A percentile compares a stretch with the other conserved stretches of the same genome.
Conservation (phyloP, 2,113 vertebrate species). For the Rhea americana region DNA sequence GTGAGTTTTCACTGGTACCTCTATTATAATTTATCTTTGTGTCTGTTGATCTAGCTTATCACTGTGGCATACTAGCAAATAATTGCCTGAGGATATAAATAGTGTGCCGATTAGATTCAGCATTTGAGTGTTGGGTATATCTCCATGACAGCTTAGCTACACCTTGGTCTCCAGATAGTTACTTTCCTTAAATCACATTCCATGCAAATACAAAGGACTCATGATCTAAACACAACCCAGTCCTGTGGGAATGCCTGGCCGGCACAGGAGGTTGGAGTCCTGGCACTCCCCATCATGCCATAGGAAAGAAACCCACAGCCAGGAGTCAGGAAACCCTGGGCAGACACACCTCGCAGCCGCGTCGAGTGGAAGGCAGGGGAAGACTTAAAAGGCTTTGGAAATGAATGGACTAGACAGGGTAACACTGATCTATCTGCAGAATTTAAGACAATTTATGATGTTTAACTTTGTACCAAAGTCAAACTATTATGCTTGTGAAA, state of each 20-base stretch:
- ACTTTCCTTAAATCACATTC: neutral
- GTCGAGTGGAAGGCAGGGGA: neutral
- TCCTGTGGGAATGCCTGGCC: neutral
- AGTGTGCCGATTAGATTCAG: neutral
- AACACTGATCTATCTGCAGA: neutral
- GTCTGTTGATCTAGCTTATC: neutral
- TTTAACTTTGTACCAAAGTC: neutral
- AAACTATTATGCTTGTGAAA: neutral
- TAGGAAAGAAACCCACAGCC: neutral
- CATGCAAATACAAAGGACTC: neutral
- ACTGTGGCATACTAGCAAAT: neutral
- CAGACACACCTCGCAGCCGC: neutral
- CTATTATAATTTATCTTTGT: neutral
- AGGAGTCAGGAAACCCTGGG: neutral
- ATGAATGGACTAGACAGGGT: fast-evolving
- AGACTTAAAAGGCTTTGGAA: neutral
- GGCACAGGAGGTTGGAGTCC: neutral
- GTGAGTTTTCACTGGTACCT: neutral
- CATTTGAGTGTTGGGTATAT: neutral
- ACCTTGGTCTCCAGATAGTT: neutral
- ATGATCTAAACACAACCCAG: neutral
- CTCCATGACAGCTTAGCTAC: neutral
- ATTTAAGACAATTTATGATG: neutral
- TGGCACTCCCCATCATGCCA: neutral
- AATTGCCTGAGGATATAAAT: neutral